A percentile compares a stretch with the other conserved stretches of the same genome.
These are phyloP conservation scores for Chaenodraco wilsoni DNA, from an alignment of 2,797 vertebrate species.

Conservation along the genomic window DNA sequence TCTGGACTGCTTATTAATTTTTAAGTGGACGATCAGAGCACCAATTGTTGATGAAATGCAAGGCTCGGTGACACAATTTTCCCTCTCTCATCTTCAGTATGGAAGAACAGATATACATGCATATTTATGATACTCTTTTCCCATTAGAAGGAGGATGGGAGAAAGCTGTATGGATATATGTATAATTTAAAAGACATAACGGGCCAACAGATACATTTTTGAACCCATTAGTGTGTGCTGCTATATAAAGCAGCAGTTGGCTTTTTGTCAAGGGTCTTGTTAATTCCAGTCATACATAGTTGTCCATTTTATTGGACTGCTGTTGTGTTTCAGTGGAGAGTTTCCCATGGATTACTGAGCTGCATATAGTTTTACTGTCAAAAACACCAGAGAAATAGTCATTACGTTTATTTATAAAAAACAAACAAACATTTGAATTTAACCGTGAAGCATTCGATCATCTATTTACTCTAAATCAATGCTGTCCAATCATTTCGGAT, in stretches of 20 bases:
- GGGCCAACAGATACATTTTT: conserved; percentile 14
- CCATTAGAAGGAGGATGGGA: conserved; percentile 17
- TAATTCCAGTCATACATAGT: background rate
- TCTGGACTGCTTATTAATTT: conserved; percentile 60
- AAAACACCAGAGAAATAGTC: background rate
- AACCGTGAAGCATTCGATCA: no score
- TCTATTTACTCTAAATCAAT: no score
- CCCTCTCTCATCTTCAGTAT: conserved; percentile 42
- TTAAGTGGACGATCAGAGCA: conserved; percentile 62
- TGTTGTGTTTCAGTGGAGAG: background rate
- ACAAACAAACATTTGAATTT: background rate
- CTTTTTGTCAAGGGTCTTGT: conserved; percentile 11
- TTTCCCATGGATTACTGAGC: background rate
- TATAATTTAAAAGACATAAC: conserved; percentile 37
- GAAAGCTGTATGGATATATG: conserved; percentile 25
- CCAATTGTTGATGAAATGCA: conserved; percentile 67
- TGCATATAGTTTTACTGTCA: background rate
- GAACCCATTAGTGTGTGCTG: conserved; percentile 1
- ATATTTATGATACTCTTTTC: conserved; percentile 60
- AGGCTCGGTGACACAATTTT: conserved; percentile 63
- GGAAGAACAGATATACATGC: conserved; percentile 55
- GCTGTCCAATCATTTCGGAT: no score
- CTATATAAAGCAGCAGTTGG: background rate
- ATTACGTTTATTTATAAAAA: no score
- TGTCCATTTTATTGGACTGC: background rate